Base-by-base conservation (phyloP, 2,888 invertebrate genomes). In the Agriotes lineatus region DNA sequence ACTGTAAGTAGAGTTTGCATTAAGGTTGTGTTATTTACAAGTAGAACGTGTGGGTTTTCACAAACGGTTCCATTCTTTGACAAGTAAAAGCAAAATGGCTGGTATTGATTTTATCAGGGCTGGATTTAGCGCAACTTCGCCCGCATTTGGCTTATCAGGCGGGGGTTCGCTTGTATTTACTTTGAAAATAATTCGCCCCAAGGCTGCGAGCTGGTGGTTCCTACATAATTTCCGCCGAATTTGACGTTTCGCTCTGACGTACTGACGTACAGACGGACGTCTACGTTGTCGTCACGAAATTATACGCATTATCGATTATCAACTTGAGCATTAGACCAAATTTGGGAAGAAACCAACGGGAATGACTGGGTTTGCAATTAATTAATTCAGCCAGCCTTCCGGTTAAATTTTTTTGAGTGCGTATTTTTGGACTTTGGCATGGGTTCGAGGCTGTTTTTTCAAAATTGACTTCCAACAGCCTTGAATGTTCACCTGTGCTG, bases 81-180 rank as follows among this genome's bases (percentile, higher is more conserved):
- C 74, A 76, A 69, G 71, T 72, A 68, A 73, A 74, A 75, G 78
- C 81, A 82, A 82, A 82, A 82, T 82, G 82, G 82, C 81, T 79
- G 82, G 79, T 82, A 82, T 82, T 80, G 82, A 82, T 82, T 81
- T 80, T 81, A 75, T 73, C 70, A 68, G 69, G 69, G 58, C 54
- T 59, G 59, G 69, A 71, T 67, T 68, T 68, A 63, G 54, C 54
- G 16, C 12, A 50, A 20, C 1, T 48, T 19, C n/a, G n/a, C n/a
- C n/a, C n/a, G n/a, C n/a, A n/a, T n/a, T n/a, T n/a, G n/a, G n/a
- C n/a, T n/a, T n/a, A n/a, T n/a, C n/a, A n/a, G n/a, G n/a, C n/a
- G n/a, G n/a, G n/a, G n/a, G n/a, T n/a, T n/a, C n/a, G n/a, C n/a
- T n/a, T n/a, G n/a, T n/a, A n/a, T n/a, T n/a, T n/a, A n/a, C n/a